These are phyloP conservation scores for Eupithecia vulgata DNA, from an alignment of 2,888 invertebrate genomes.

Conservation along the genomic window DNA sequence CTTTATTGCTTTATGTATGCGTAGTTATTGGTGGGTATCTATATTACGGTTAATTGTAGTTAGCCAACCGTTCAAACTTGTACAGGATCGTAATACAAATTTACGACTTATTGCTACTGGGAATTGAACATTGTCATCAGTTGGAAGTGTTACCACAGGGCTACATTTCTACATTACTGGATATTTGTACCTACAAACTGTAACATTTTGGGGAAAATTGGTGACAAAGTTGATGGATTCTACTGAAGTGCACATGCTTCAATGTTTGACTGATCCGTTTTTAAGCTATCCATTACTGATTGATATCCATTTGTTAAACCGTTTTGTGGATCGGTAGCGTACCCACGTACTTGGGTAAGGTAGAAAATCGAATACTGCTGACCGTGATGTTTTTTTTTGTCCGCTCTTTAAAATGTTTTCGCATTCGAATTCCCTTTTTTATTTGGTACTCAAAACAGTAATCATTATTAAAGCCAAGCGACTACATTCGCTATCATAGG, in stretches of 20 bases:
- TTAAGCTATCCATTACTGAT: not conserved
- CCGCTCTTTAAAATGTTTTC: not conserved
- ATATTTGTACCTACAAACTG: conserved; percentile 19
- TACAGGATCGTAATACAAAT: conserved; percentile 60
- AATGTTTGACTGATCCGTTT: conserved; percentile 7
- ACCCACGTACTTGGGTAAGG: not conserved
- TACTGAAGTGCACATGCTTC: conserved; percentile 10
- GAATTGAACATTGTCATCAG: conserved; percentile 64
- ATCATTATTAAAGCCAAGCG: conserved; percentile 38
- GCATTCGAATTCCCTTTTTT: not conserved
- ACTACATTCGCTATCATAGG: conserved; percentile 40
- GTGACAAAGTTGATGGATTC: conserved; percentile 12
- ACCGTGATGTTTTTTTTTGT: not conserved
- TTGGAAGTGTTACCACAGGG: conserved; percentile 47
- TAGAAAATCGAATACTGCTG: not conserved
- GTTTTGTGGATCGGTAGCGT: not conserved
- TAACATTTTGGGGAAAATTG: conserved; percentile 17
- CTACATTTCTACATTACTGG: conserved; percentile 15
- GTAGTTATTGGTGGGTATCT: not conserved
- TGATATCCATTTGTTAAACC: conserved; percentile 4
- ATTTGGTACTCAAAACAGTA: conserved; percentile 16
- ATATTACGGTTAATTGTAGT: conserved; percentile 37
- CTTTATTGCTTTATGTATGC: conserved; percentile 4
- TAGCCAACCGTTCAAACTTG: conserved; percentile 46
- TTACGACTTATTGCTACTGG: conserved; percentile 65